Evolutionary conservation across 2,888 invertebrate species (phyloP), one percentile per base, ranked within the genome.

Genomic region (Blastobasis adustella): DNA sequence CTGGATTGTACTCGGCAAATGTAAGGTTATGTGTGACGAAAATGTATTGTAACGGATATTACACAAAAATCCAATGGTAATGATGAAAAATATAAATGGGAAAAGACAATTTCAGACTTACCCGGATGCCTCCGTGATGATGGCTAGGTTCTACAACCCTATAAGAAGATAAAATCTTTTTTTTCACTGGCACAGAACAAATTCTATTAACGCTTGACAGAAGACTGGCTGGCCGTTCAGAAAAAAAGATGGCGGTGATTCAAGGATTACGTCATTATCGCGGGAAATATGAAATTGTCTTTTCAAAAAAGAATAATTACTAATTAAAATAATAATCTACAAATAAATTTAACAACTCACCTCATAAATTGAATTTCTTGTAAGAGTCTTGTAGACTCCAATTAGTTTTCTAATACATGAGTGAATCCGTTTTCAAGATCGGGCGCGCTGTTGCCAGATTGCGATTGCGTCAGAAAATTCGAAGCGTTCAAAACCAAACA

Each of bases 71-170:
- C 23, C 23, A 23, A 23, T 23, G 23, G 23, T 23, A 23, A 23
- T 23, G 3, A 23, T 23, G 23, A 23, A 23, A 23, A 23, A 23
- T 23, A 3, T 23, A 23, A 23, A 23, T 23, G 23, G 23, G 23
- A 23, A 23, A 23, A 23, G 57, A 58, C 57, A 61, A 60, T 58
- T 61, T 48, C 52, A 54, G 50, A 82, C 88, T 83, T 61, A 88
- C 88, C 88, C 87, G 87, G 87, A 86, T 83, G 84, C 86, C 79
- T 79, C 85, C 85, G 84, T 82, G 71, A 76, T 73, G 72, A 56
- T 73, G 76, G 72, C 67, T 66, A 55, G 55, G 67, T 61, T 67
- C 61, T 64, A 67, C 79, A 79, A 77, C 78, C 77, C 69, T 79
- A 77, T 82, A 52, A 57, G 63, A 5, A 54, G 57, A 64, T 57